Base-by-base conservation (phyloP, 2,797 vertebrate species). In the Acomys russatus region DNA sequence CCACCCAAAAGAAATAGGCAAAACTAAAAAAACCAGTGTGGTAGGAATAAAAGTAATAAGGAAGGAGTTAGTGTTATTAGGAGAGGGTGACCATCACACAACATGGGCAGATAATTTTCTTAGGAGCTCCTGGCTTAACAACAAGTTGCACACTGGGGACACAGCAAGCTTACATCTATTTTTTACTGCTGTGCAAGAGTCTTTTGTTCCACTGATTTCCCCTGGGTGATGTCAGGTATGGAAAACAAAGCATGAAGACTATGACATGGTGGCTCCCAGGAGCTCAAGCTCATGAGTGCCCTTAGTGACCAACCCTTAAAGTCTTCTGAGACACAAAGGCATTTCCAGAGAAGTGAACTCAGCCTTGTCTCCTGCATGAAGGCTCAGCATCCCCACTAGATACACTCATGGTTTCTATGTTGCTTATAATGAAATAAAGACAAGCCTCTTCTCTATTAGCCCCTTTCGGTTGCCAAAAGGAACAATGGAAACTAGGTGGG, bases 171-270 rank as follows among this genome's bases (percentile, higher is more conserved):
- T 90, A 88, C 88, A 54, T 74, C 38, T 96, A 70, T 64, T 92
- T 84, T 44, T 77, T 59, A 93, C 30, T 85, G 8, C 71, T 88
- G 33, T 64, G 9, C 61, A 94, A 77, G 33, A 91, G 38, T 44
- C 20, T 78, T 82, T 78, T 56, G 79, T 84, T 90, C 61, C 51
- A 59, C 44, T 94, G 85, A 92, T 71, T 93, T 90, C 85, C 35
- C 77, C 15, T 35, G 49, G 38, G 77, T 61, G 61, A 78, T 11
- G 44, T 74, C 77, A 77, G 44, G 20, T 77, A 9, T 88, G 33
- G 49, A 94, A 93, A 97, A 96, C 70, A 93, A 97, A 94, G 25
- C 63, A 38, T 66, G 61, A 90, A 86, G 73, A 61, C 25, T 78
- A 44, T 35, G 61, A 82, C 30, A 68, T 0, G 3, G 73, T 74